Base-by-base conservation (phyloP, 1,140 invertebrate genomes). In the Bombus waltoni region DNA sequence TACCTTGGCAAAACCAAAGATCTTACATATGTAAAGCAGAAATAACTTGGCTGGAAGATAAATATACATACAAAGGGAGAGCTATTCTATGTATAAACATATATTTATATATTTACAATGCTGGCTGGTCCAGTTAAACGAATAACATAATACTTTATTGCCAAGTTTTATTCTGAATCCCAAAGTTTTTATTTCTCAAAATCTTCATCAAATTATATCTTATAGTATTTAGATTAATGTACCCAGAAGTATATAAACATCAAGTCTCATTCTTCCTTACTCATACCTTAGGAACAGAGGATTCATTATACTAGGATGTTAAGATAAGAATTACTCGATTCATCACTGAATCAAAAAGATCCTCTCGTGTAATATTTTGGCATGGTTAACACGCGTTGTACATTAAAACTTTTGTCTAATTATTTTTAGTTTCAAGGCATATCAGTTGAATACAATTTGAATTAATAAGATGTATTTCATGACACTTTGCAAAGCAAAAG, bases 1-100 rank as follows among this genome's bases (percentile, higher is more conserved):
- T 82, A 90, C 72, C 90, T 91, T 91, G 88, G 87, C 85, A 92
- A 93, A 93, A 92, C 93, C 93, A 93, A 93, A 93, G 93, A 93
- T 92, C 90, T 91, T 91, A 89, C 83, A 83, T 77, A 70, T 85
- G 83, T 35, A 77, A 87, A 86, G 71, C 83, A 89, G 74, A 86
- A 84, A 86, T 89, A 86, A 81, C 80, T 88, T 91, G 88, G 83
- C 83, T 88, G 79, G 70, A 90, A 85, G 79, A 83, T 89, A 70
- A 81, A 88, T 91, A 88, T 88, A 85, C 74, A 80, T 86, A 65
- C 62, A 88, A 85, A 90, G 83, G 75, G 79, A 88, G 81, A 90
- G 81, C 76, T 90, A 89, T 90, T 86, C 86, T 91, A 88, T 77
- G 62, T 90, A 91, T 82, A 90, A 86, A 82, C 77, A 88, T 90